Conservation (phyloP, 2,113 vertebrate genomes). For the Gymnarchus niloticus region DNA sequence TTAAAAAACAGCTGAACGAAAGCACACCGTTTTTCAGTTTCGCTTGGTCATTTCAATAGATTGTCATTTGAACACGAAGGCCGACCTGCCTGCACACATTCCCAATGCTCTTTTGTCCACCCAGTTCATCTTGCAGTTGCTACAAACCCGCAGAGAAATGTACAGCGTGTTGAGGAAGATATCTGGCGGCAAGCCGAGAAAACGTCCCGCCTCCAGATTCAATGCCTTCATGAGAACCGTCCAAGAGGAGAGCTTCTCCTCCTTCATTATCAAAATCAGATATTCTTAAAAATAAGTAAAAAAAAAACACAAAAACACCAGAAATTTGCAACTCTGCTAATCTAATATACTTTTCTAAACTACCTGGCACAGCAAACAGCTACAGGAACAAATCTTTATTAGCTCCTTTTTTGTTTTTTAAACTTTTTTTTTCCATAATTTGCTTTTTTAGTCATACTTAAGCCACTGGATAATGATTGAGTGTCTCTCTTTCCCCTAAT, state of each 20-base stretch:
- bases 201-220: slow-evolving; percentile 34
- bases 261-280: slow-evolving; percentile 56
- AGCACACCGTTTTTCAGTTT: slow-evolving; percentile 51
- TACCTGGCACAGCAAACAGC: slow-evolving; percentile 59
- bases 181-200: slow-evolving; percentile 60
- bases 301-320: slow-evolving; percentile 54
- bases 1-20: slow-evolving; percentile 30
- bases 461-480: slow-evolving; percentile 70
- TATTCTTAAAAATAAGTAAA: slow-evolving; percentile 44
- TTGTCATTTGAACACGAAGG: slow-evolving; percentile 69
- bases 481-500: slow-evolving; percentile 56
- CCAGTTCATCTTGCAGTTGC: slow-evolving; percentile 50
- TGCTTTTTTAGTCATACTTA: slow-evolving; percentile 58
- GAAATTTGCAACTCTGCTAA: slow-evolving; percentile 65
- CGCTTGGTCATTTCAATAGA: slow-evolving; percentile 69
- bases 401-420: slow-evolving; percentile 39
- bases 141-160: slow-evolving; percentile 49
- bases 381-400: slow-evolving; percentile 57
- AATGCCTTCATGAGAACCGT: slow-evolving; percentile 40
- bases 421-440: slow-evolving; percentile 58
- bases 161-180: slow-evolving; percentile 51
- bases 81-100: slow-evolving; percentile 59
- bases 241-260: slow-evolving; percentile 39
- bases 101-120: slow-evolving; percentile 24
- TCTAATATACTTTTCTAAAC: slow-evolving; percentile 59